phyloP scores from a whole-genome alignment of 1,140 invertebrate genomes.

The Neotoxoptera formosana region DNA sequence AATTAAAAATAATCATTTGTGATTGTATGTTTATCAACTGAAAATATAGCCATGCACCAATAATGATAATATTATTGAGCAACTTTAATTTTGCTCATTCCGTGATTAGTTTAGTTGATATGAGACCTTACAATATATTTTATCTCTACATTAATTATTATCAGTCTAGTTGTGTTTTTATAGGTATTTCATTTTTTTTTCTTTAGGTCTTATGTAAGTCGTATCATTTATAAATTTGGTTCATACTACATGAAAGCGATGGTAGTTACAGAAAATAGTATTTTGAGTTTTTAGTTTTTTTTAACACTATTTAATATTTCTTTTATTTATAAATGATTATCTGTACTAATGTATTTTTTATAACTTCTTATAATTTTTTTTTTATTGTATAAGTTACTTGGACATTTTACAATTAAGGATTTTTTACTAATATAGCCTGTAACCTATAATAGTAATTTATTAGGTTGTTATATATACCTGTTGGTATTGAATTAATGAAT shows the following conservation, averaged over 20 bases:
- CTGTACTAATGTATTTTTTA: no score
- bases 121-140: background rate
- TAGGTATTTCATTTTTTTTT: background rate
- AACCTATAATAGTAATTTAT: background rate
- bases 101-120: background rate
- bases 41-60: background rate
- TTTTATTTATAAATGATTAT: no score
- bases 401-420: no score
- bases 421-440: background rate
- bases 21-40: background rate
- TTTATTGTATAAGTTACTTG: no score
- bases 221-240: background rate
- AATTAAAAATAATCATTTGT: background rate
- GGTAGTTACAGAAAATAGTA: background rate
- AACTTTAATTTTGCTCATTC: constrained; percentile 18
- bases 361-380: no score
- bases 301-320: no score
- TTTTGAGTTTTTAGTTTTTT: background rate
- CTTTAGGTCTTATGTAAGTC: background rate
- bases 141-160: background rate
- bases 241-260: background rate
- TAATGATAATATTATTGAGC: background rate
- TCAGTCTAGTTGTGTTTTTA: background rate
- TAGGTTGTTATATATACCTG: no score
- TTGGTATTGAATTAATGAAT: background rate